A percentile compares a stretch with the other conserved stretches of the same genome.
Evolutionary conservation across 2,888 invertebrate genomes (phyloP).

Genomic region (Polydrusus tereticollis): DNA sequence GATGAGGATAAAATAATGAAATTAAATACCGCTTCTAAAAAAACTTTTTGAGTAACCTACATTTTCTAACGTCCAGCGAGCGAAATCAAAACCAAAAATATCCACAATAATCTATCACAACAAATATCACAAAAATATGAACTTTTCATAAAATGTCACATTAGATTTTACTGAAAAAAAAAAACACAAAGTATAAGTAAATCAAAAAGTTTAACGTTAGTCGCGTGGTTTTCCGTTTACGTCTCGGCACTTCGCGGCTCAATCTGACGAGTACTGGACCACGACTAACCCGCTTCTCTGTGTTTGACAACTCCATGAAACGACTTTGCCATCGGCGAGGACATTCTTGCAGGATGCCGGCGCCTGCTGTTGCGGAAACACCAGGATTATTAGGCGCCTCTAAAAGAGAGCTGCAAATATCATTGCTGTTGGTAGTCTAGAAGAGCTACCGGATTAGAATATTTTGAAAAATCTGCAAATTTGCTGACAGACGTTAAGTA

Average conservation of each 20-base stretch:
- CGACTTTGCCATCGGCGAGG: slow-evolving; percentile 48
- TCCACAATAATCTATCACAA: slow-evolving; percentile 11
- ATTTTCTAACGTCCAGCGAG: background rate
- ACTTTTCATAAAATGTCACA: slow-evolving; percentile 12
- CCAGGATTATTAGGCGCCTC: slow-evolving; percentile 45
- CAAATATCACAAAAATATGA: slow-evolving; percentile 10
- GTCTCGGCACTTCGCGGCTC: slow-evolving; percentile 22
- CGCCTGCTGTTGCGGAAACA: slow-evolving; percentile 48
- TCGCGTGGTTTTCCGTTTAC: slow-evolving; percentile 28
- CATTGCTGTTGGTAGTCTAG: slow-evolving; percentile 17
- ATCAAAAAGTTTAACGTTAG: background rate
- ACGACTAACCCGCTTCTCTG: slow-evolving; percentile 44
- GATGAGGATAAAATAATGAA: too few relatives aligned
- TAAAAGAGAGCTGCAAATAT: slow-evolving; percentile 32
- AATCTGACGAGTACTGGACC: slow-evolving; percentile 40
- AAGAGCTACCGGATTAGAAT: background rate
- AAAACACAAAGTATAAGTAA: background rate
- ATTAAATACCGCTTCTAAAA: background rate
- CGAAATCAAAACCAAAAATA: background rate
- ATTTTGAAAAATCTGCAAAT: background rate
- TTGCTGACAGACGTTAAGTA: too few relatives aligned
- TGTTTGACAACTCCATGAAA: slow-evolving; percentile 44
- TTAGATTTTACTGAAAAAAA: background rate
- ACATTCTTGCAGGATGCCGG: slow-evolving; percentile 46
- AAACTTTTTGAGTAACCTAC: background rate